Evolutionary conservation across 2,113 vertebrate species (phyloP), one percentile per base, ranked within the genome.

Genomic region (Crotalus tigris): DNA sequence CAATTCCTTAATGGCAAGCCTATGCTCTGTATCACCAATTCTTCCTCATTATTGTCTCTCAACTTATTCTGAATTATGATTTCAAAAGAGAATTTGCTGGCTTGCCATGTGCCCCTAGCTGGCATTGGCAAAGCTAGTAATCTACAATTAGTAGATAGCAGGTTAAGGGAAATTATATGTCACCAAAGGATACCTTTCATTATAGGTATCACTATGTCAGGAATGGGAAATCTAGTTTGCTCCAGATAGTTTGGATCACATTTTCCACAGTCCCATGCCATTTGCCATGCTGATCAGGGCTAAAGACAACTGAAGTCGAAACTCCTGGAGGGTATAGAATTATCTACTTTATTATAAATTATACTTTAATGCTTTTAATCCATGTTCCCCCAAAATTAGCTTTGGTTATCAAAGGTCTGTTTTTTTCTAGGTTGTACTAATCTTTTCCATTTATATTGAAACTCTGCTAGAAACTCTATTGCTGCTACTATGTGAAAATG

Each of bases 401-500:
- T 91, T 91, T 51, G 49, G 26, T 90, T 51, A 53, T 90, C 29
- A 5, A 75, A 89, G 51, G 1, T 44, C 39, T 44, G 57, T 24
- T 44, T 46, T 57, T 89, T 59, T 26, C 57, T 46, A 44, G 57
- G 8, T 59, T 89, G 23, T 59, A 88, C 51, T 89, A 46, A 59
- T 44, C 55, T 58, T 81, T 94, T 94, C 90, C 93, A 75, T 92
- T 94, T 94, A 92, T 15, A 92, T 61, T 46, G 96, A 97, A 95
- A 61, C 92, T 89, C 54, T 39, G 87, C 93, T 95, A 87, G 51
- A 85, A 90, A 94, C 53, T 87, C 92, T 39, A 0, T 39, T 94
- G 96, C 95, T 90, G 90, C 94, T 95, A 57, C 44, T 95, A 91
- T 49, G 90, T 94, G 92, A 95, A 95, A 94, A 94, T 3, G 95